Conservation (phyloP, 2,888 invertebrate species). For the Holacanthella duospinosa region DNA sequence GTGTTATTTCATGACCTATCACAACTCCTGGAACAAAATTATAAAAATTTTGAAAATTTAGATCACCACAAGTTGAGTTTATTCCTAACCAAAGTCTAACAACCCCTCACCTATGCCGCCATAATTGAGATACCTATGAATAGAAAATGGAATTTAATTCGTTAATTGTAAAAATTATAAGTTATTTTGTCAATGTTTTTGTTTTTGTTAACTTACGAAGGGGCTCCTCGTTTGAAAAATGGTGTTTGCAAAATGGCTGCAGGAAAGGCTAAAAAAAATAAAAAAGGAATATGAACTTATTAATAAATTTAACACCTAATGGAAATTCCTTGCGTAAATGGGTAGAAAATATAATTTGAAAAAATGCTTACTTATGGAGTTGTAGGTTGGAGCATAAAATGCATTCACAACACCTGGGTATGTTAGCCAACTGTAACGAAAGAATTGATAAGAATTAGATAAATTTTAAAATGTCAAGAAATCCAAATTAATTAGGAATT, state of each 20-base stretch:
- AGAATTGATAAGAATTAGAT: too few relatives aligned
- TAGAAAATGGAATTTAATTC: not conserved
- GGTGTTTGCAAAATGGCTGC: constrained; percentile 72
- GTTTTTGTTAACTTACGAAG: constrained; percentile 12
- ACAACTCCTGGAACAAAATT: constrained; percentile 43
- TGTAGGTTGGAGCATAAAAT: constrained; percentile 58
- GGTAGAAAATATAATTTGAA: not conserved
- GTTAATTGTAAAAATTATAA: not conserved
- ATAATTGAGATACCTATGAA: constrained; percentile 13
- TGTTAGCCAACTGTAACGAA: constrained; percentile 23
- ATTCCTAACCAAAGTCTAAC: too few relatives aligned
- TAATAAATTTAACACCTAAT: too few relatives aligned
- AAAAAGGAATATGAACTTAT: constrained; percentile 1
- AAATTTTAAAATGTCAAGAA: not conserved
- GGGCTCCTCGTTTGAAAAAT: constrained; percentile 61
- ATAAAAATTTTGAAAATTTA: too few relatives aligned
- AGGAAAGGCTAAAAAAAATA: constrained; percentile 56
- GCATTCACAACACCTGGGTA: constrained; percentile 59
- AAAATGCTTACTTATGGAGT: constrained; percentile 58
- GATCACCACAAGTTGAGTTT: too few relatives aligned
- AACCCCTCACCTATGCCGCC: too few relatives aligned
- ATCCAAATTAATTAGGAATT: not conserved
- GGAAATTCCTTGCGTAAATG: not conserved
- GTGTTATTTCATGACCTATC: constrained; percentile 75
- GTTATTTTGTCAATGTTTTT: too few relatives aligned